Conservation (phyloP, 1,140 invertebrate genomes). For the Acromyrmex echinatior region DNA sequence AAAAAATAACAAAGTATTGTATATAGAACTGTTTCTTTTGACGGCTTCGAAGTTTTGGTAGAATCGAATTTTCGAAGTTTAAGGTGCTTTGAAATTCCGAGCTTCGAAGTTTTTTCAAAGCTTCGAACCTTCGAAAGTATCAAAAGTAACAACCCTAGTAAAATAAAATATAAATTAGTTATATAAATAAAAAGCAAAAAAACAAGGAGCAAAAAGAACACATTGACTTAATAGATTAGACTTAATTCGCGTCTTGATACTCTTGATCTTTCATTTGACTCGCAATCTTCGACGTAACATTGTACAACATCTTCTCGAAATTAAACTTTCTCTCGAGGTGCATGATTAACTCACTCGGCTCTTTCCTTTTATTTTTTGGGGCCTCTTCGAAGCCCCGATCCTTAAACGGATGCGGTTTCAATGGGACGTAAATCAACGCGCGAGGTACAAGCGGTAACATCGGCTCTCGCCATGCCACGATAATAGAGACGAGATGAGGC, state of each 20-base stretch:
- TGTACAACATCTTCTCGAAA: not conserved
- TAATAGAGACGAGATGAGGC: slow-evolving; percentile 47
- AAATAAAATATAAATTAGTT: too few relatives aligned
- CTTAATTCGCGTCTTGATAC: not conserved
- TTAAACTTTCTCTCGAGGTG: slow-evolving; percentile 8
- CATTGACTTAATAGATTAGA: too few relatives aligned
- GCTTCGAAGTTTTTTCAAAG: too few relatives aligned
- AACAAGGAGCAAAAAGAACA: too few relatives aligned
- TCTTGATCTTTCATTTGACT: not conserved
- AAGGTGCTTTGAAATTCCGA: too few relatives aligned
- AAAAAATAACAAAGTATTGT: too few relatives aligned
- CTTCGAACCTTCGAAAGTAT: too few relatives aligned
- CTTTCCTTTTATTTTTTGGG: not conserved
- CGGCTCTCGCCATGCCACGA: not conserved
- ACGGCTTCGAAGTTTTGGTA: too few relatives aligned
- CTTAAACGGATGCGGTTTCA: not conserved
- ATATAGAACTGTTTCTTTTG: too few relatives aligned
- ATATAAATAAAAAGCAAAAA: too few relatives aligned
- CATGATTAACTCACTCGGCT: slow-evolving; percentile 11
- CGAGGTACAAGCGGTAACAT: not conserved
- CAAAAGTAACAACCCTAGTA: too few relatives aligned
- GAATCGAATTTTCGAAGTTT: too few relatives aligned
- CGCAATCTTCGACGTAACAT: not conserved
- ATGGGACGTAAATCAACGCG: slow-evolving; percentile 37
- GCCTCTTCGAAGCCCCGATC: not conserved